Percentiles rank a stretch among this genome's conserved stretches.
Evolutionary conservation across 1,140 invertebrate genomes (phyloP).

Genomic region (Bombus superbus): DNA sequence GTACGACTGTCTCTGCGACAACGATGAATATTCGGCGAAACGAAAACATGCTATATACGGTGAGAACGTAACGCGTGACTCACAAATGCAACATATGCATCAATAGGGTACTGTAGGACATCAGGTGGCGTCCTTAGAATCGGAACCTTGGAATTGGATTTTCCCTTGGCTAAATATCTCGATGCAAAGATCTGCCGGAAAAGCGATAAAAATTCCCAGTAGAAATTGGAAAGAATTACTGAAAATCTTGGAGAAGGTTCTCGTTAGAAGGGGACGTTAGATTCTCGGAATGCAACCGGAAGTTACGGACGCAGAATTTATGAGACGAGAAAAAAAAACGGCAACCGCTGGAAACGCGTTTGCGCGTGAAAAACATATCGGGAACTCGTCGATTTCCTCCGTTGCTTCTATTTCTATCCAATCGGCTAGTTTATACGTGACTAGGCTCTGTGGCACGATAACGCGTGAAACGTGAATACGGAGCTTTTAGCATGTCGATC

Average conservation of each 20-base stretch:
- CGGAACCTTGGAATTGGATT: background rate
- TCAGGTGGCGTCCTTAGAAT: too few species aligned
- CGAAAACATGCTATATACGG: background rate
- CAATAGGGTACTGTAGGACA: too few species aligned
- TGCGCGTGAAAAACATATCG: conserved; percentile 1
- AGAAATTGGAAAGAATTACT: background rate
- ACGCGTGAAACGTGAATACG: background rate
- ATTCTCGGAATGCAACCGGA: conserved; percentile 23
- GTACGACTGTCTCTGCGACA: background rate
- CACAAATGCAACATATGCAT: too few species aligned
- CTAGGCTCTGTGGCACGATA: background rate
- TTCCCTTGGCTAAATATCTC: background rate
- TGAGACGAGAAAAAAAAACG: background rate
- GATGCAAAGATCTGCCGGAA: background rate
- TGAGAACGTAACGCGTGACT: too few species aligned
- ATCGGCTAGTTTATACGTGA: background rate
- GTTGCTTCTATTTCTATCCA: background rate
- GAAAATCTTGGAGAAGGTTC: background rate
- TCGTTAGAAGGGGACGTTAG: background rate
- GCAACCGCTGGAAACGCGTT: background rate
- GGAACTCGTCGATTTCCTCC: background rate
- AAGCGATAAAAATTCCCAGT: background rate
- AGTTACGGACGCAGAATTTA: conserved; percentile 57
- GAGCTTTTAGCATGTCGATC: conserved; percentile 11
- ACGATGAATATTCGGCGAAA: background rate